Base-by-base conservation (phyloP, 2,797 vertebrate species). In the Sphenopsis melanotis region DNA sequence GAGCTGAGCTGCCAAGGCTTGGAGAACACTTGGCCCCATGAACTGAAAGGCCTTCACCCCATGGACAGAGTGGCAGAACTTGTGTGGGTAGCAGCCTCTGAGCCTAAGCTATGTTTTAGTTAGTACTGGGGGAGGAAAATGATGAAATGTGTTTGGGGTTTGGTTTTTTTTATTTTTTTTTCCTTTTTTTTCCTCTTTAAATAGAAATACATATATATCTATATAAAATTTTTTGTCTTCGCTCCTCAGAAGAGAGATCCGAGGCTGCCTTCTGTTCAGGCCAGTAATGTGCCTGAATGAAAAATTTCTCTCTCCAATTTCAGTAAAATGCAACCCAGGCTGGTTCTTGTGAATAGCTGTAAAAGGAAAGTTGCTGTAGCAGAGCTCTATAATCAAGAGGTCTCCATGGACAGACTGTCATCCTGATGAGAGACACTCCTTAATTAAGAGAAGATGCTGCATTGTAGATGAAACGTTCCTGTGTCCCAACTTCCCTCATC, bases 401-500 rank as follows among this genome's bases (percentile, higher is more conserved):
- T 91, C 82, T 82, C 88, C 30, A 27, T 4, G 61, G 75, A 53
- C 64, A 83, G 46, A 32, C 49, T 81, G 36, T 78, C 61, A 80
- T 94, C 68, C 42, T 80, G 64, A 71, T 47, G 36, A 80, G 75
- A 95, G 53, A 75, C 39, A 36, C n/a, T 87, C 74, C 60, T 69
- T 90, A 85, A 90, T 92, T 70, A 89, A 71, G 59, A 36, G n/a
- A 85, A 84, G 78, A 85, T 83, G 69, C 41, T 12, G 10, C 76
- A 53, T 10, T 74, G 70, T 87, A 87, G 44, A 77, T 87, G 57
- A 80, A 96, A 27, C 87, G 65, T 84, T 94, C 70, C n/a, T 50
- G 60, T 49, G 24, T 78, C 57, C 42, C 42, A 29, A 20, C 65
- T 83, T 91, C n/a, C n/a, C 32, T 92, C 26, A 59, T 89, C 42